A percentile compares a stretch with the other conserved stretches of the same genome.
Conservation (phyloP, 2,888 invertebrate genomes). For the Hecatera dysodea region DNA sequence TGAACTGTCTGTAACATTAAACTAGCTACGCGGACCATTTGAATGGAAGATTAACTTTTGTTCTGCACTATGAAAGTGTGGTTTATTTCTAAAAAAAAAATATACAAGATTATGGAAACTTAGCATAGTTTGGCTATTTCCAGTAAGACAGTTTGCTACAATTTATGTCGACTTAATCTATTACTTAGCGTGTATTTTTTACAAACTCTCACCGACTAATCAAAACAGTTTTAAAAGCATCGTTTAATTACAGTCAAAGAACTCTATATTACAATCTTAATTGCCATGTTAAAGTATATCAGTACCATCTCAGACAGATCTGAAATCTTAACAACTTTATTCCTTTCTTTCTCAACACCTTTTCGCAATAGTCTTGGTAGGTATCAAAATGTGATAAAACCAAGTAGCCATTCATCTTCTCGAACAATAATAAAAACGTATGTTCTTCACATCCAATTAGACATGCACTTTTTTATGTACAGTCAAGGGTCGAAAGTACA, state of each 20-base stretch:
- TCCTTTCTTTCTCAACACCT: constrained; percentile 28
- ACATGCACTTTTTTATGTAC: constrained; percentile 40
- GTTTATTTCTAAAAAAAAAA: background rate
- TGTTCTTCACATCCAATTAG: constrained; percentile 63
- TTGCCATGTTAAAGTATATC: constrained; percentile 23
- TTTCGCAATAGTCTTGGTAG: constrained; percentile 33
- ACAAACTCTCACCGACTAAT: constrained; percentile 4
- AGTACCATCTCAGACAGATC: background rate
- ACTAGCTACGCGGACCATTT: background rate
- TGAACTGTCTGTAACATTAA: constrained; percentile 28
- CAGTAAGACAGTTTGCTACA: background rate
- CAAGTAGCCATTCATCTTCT: constrained; percentile 40
- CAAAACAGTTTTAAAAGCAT: constrained; percentile 2
- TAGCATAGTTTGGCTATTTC: background rate
- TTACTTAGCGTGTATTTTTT: background rate
- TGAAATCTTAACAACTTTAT: constrained; percentile 35
- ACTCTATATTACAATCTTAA: constrained; percentile 14
- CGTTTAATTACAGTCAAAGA: constrained; percentile 10
- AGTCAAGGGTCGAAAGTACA: background rate
- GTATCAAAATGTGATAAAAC: constrained; percentile 41
- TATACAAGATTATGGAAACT: background rate
- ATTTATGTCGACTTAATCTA: background rate
- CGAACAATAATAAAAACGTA: constrained; percentile 53
- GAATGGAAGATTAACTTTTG: no score
- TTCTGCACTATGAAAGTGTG: background rate